Base-by-base conservation (phyloP, 1,140 invertebrate genomes). In the Meloidogyne floridensis region DNA sequence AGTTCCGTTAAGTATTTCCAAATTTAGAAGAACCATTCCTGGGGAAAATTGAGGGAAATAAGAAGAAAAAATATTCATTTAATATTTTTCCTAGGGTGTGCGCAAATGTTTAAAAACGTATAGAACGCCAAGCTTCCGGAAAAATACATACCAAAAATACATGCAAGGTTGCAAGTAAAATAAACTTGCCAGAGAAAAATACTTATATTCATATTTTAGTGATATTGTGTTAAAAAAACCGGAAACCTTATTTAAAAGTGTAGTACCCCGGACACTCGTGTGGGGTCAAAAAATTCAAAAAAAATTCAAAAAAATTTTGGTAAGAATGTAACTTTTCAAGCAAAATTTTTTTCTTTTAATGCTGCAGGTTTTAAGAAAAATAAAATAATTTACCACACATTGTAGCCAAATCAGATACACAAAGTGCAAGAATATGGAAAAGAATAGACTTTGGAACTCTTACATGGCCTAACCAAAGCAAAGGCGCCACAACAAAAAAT, bases 21-120 rank as follows among this genome's bases (percentile, higher is more conserved):
- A 82, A 74, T 88, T 88, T 11, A 89, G 80, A 18, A 89, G 80
- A 3, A 90, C 73, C 87, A 89, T 89, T 32, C 84, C 87, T 88
- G 75, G 32, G 51, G 88, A 81, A 56, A 76, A 76, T 13, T 56
- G 3, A 56, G 43, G 13, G 3, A 53, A 15, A 20, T 13, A 9
- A 54, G 2, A 80, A 76, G 10, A 3, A 32, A 80, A 76, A 76
- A 32, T 15, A 74, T 10, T 11, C 2, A 79, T 32, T 79, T 74
- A 51, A 74, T 9, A 51, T 32, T 32, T n/a, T 20, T 32, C 15
- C 20, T 11, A 4, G 20, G 11, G 11, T 53, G 42, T 15, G n/a
- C 20, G 81, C 42, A 81, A 11, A 53, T 32, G 13, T 65, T 59
- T 69, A 32, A 32, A 32, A 10, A 69, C 32, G 32, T 65, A 75